These are phyloP conservation scores for Psilanteris sp. DNA, from an alignment of 1,140 invertebrate genomes.

Conservation along the genomic window DNA sequence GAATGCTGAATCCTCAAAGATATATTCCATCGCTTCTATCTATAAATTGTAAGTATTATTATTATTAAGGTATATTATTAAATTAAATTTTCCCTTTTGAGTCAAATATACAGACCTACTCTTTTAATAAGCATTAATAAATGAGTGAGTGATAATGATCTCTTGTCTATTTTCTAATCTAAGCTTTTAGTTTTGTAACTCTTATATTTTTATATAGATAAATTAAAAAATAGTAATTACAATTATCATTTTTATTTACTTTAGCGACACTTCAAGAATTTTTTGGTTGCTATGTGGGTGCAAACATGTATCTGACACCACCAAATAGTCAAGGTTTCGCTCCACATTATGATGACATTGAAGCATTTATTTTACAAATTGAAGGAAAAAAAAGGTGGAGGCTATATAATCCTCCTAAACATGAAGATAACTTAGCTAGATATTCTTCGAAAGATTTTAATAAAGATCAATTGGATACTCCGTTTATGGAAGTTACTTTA, in stretches of 20 bases:
- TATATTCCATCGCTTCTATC: slow-evolving; percentile 82
- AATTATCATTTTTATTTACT: not conserved
- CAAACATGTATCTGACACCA: slow-evolving; percentile 97
- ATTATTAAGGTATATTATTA: too few relatives aligned
- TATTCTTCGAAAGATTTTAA: slow-evolving; percentile 91
- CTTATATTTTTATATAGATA: too few relatives aligned
- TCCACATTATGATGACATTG: slow-evolving; percentile 99
- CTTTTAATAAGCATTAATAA: too few relatives aligned
- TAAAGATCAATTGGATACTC: slow-evolving; percentile 88
- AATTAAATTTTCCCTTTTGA: too few relatives aligned
- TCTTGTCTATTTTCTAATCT: too few relatives aligned
- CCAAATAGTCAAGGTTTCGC: slow-evolving; percentile 97
- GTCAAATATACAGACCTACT: too few relatives aligned
- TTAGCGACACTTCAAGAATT: slow-evolving; percentile 92
- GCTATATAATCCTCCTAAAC: slow-evolving; percentile 87
- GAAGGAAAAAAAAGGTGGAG: slow-evolving; percentile 98
- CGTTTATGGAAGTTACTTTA: slow-evolving; percentile 90
- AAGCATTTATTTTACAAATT: slow-evolving; percentile 97
- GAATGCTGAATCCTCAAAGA: slow-evolving; percentile 96
- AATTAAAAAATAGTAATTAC: too few relatives aligned
- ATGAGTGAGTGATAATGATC: too few relatives aligned
- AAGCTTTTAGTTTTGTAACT: too few relatives aligned
- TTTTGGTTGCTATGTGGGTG: slow-evolving; percentile 95
- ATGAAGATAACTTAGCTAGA: slow-evolving; percentile 87
- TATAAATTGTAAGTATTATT: too few relatives aligned